phyloP scores from a whole-genome alignment of 1,140 invertebrate species.

The Cecropterus lyciades region DNA sequence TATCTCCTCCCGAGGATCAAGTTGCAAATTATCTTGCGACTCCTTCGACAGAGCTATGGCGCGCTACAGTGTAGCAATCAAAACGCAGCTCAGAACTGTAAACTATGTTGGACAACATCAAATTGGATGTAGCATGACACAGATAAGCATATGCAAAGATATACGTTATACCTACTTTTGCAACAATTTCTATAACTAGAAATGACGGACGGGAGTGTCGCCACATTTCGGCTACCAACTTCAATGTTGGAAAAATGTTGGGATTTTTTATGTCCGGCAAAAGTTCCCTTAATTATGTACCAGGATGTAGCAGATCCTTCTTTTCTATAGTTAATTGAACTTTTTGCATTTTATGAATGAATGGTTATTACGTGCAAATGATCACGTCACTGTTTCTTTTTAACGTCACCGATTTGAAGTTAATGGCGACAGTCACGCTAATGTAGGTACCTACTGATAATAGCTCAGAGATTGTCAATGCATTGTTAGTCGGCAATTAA shows the following conservation, averaged over 20 bases:
- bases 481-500: conserved; percentile 19
- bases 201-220: too few relatives aligned
- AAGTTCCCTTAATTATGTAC: conserved; percentile 37
- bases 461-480: neutral
- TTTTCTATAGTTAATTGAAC: conserved; percentile 39
- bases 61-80: too few relatives aligned
- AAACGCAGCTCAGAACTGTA: too few relatives aligned
- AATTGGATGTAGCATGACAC: too few relatives aligned
- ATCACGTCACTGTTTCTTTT: conserved; percentile 61
- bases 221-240: too few relatives aligned
- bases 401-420: conserved; percentile 58
- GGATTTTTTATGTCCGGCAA: conserved; percentile 9
- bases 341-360: conserved; percentile 49
- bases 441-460: conserved; percentile 1
- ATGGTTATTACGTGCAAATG: conserved; percentile 51
- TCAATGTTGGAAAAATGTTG: neutral
- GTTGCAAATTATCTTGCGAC: too few relatives aligned
- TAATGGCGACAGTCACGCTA: conserved; percentile 57
- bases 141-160: too few relatives aligned
- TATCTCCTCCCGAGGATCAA: too few relatives aligned
- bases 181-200: too few relatives aligned
- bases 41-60: too few relatives aligned
- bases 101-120: too few relatives aligned
- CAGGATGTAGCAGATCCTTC: conserved; percentile 48
- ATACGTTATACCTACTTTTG: too few relatives aligned